Conservation (phyloP, 2,113 vertebrate genomes). For the Coturnix japonica region DNA sequence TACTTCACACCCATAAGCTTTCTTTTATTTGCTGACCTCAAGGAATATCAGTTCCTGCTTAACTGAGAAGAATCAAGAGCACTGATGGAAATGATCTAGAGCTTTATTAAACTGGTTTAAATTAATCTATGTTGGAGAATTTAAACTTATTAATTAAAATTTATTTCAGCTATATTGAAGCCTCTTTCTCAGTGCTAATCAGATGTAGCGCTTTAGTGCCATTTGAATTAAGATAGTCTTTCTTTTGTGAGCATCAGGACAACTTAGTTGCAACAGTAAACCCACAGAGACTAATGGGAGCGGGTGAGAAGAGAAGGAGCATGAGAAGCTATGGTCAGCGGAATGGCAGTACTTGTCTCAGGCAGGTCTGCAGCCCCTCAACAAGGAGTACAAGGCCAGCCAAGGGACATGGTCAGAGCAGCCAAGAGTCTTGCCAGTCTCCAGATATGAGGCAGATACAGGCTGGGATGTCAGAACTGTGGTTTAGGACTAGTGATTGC, state of each 20-base stretch:
- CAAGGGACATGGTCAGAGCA: background rate
- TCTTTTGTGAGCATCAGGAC: background rate
- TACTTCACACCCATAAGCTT: background rate
- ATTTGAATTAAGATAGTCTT: constrained; percentile 28
- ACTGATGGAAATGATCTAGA: background rate
- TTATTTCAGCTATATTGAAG: constrained; percentile 35
- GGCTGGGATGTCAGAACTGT: background rate
- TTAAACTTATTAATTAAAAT: constrained; percentile 57
- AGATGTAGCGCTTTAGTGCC: background rate
- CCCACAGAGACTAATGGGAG: background rate
- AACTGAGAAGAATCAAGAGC: background rate
- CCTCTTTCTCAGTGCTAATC: constrained; percentile 44
- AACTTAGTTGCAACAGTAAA: background rate
- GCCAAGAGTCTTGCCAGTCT: background rate
- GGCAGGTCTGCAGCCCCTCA: background rate
- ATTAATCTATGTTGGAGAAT: constrained; percentile 2
- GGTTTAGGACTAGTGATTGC: background rate
- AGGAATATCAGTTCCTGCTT: constrained; percentile 15
- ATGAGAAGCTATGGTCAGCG: background rate
- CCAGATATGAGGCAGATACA: background rate
- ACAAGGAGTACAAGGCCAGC: background rate
- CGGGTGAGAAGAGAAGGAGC: background rate
- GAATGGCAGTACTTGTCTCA: background rate
- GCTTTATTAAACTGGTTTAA: constrained; percentile 26
- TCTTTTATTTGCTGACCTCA: constrained; percentile 4